These are phyloP conservation scores for Octodon degus DNA, from an alignment of 2,113 vertebrate species.

Conservation along the genomic window DNA sequence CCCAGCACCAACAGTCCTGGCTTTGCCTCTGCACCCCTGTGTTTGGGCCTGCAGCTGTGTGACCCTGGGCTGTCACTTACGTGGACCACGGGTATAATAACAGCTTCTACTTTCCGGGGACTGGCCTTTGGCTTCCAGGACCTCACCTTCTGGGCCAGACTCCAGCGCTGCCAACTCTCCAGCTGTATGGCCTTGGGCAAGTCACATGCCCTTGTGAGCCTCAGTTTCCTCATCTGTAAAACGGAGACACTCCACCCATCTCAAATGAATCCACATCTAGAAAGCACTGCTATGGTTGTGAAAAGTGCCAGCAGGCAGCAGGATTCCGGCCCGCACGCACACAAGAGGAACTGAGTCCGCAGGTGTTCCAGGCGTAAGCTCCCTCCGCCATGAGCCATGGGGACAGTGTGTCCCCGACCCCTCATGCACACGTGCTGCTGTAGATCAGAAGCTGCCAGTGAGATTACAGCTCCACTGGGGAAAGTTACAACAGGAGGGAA, in stretches of 20 bases:
- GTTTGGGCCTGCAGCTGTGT: neutral
- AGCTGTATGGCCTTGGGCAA: neutral
- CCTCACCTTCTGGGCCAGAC: accelerated
- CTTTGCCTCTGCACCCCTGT: accelerated
- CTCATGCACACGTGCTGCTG: accelerated
- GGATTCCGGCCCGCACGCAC: neutral
- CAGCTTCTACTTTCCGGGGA: neutral
- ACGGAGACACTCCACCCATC: too few relatives aligned
- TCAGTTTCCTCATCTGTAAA: conserved; percentile 23
- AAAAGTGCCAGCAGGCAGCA: neutral
- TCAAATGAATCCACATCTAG: accelerated
- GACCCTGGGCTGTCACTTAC: neutral
- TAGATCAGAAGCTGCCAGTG: neutral
- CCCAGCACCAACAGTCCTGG: accelerated
- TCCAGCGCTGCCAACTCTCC: neutral
- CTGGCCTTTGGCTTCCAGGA: accelerated
- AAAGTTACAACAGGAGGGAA: neutral
- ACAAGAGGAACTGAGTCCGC: accelerated
- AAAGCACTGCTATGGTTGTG: neutral
- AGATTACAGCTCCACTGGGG: neutral
- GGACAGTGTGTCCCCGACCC: neutral
- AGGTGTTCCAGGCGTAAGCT: accelerated
- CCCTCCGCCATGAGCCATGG: accelerated
- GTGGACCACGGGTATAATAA: accelerated
- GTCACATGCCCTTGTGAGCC: neutral